These are phyloP conservation scores for mouse (Mus musculus) DNA, from an alignment of 2,113 vertebrate species.

Conservation along the genomic window DNA sequence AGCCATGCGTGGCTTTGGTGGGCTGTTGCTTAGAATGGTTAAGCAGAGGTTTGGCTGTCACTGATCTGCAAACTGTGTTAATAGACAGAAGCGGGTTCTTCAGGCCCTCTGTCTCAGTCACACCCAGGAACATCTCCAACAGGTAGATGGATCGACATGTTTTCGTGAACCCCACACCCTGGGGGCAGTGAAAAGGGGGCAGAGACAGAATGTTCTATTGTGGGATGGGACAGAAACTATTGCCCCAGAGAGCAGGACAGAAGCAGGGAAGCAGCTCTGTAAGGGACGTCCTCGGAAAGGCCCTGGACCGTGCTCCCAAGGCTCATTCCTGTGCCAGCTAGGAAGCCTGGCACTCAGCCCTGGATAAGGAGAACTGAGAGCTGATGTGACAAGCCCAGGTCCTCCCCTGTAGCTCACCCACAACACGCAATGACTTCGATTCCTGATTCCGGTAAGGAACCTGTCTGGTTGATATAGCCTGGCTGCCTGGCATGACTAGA, in stretches of 20 bases:
- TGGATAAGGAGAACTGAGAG: not conserved
- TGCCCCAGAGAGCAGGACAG: not conserved
- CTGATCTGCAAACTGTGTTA: not conserved
- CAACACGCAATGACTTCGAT: not conserved
- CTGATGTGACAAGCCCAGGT: not conserved
- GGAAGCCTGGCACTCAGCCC: not conserved
- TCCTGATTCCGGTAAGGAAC: not conserved
- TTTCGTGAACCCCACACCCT: not conserved
- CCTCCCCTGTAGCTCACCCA: not conserved
- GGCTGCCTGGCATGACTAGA: not conserved
- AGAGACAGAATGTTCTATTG: not conserved
- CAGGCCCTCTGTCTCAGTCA: not conserved
- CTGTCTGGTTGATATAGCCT: too few species aligned
- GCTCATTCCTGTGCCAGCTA: not conserved
- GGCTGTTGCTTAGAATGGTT: not conserved
- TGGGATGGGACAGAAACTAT: not conserved
- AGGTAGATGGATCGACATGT: not conserved
- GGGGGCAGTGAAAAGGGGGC: too few species aligned
- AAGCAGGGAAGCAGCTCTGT: not conserved
- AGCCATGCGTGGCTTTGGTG: not conserved
- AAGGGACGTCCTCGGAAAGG: not conserved
- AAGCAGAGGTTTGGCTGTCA: not conserved
- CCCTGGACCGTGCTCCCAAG: too few species aligned
- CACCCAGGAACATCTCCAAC: not conserved
- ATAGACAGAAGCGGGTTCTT: not conserved